phyloP scores from a whole-genome alignment of 2,113 vertebrate species.

The Sturnira hondurensis region DNA sequence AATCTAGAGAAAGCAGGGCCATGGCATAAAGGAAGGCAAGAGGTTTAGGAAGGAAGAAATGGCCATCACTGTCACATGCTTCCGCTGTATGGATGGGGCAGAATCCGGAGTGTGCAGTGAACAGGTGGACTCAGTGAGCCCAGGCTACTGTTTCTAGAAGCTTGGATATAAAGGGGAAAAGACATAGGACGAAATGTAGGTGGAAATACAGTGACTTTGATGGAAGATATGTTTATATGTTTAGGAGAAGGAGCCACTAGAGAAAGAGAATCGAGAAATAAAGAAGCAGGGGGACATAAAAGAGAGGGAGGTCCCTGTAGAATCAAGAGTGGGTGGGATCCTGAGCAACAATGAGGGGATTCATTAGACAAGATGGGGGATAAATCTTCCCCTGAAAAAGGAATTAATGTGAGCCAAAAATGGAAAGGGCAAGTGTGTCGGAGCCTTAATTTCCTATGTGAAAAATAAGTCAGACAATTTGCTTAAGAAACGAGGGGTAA shows the following conservation, averaged over 20 bases:
- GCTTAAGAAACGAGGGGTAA: background rate
- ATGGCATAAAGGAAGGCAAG: background rate
- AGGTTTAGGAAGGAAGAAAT: background rate
- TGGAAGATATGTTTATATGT: slow-evolving; percentile 15
- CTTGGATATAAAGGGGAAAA: background rate
- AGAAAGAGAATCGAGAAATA: background rate
- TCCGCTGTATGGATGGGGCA: background rate
- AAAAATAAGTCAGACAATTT: slow-evolving; percentile 13
- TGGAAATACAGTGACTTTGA: background rate
- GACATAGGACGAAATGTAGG: background rate
- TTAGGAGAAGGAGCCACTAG: background rate
- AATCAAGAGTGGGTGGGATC: background rate
- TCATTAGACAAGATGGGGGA: background rate
- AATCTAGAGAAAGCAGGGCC: background rate
- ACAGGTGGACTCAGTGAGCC: background rate
- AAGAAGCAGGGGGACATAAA: background rate
- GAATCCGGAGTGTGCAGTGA: background rate
- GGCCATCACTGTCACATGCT: background rate
- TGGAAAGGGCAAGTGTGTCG: background rate
- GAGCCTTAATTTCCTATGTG: background rate
- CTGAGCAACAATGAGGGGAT: background rate
- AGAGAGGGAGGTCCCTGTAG: background rate
- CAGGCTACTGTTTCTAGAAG: slow-evolving; percentile 22
- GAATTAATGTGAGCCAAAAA: background rate
- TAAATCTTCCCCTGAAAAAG: background rate